A percentile compares a stretch with the other conserved stretches of the same genome.
These are phyloP conservation scores for Heliopora coerulea DNA, from an alignment of 92 coral and sea anemone genomes.

Conservation along the genomic window DNA sequence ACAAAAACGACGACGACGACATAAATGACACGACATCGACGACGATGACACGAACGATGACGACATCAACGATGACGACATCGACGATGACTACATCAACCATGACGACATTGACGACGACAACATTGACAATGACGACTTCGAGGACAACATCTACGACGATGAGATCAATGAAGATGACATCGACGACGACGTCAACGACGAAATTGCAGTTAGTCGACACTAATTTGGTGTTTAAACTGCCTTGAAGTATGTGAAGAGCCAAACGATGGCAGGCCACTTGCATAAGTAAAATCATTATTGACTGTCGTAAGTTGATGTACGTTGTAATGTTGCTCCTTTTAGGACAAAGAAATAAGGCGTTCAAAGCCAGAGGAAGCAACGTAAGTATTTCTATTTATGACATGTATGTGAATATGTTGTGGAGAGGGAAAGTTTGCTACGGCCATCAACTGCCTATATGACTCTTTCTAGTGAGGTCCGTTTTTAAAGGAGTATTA, in stretches of 20 bases:
- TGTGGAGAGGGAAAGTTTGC: constrained; percentile 2
- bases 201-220: too few relatives aligned
- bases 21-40: too few relatives aligned
- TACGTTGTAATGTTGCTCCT: neutral
- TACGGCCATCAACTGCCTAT: too few relatives aligned
- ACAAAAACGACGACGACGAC: too few relatives aligned
- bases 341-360: constrained; percentile 57
- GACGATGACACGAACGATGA: too few relatives aligned
- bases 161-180: neutral
- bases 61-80: neutral
- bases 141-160: neutral
- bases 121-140: neutral
- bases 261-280: too few relatives aligned
- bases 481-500: too few relatives aligned
- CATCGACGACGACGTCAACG: neutral
- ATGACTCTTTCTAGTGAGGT: too few relatives aligned
- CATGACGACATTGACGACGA: neutral
- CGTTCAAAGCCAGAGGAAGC: constrained; percentile 57
- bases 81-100: neutral
- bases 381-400: neutral
- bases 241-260: too few relatives aligned
- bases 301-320: too few relatives aligned
- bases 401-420: constrained; percentile 30
- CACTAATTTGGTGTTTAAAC: too few relatives aligned
- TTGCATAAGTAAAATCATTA: too few relatives aligned